These are phyloP conservation scores for Amblyteles armatorius DNA, from an alignment of 2,888 invertebrate species.

Conservation along the genomic window DNA sequence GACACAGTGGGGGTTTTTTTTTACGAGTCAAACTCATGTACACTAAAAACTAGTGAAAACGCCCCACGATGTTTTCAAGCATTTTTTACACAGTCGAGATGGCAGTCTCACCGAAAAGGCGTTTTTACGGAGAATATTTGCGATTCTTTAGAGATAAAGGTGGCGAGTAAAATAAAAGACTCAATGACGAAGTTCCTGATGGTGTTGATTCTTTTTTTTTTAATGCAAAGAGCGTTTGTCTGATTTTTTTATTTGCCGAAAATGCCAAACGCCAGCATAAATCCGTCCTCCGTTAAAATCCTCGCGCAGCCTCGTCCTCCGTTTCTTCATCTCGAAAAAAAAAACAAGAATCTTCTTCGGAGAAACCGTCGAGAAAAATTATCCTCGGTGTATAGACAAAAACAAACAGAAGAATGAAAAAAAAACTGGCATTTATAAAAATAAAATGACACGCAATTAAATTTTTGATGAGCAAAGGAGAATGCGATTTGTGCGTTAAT, in stretches of 20 bases:
- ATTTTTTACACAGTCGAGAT: conserved; percentile 40
- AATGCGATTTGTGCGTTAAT: conserved; percentile 10
- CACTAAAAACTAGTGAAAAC: background rate
- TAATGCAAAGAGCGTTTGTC: conserved; percentile 43
- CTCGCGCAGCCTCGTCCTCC: conserved; percentile 32
- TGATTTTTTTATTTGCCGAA: conserved; percentile 28
- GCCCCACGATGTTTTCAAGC: background rate
- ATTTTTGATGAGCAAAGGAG: background rate
- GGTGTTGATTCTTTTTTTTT: conserved; percentile 31
- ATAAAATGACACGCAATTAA: background rate
- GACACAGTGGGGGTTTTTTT: background rate
- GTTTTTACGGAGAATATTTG: background rate
- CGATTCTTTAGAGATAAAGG: background rate
- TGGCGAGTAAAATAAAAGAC: conserved; percentile 42
- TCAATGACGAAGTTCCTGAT: conserved; percentile 59
- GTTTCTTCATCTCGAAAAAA: conserved; percentile 16
- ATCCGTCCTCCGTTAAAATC: conserved; percentile 59
- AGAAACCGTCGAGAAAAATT: background rate
- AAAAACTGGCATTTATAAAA: conserved; percentile 5
- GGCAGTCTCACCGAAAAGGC: background rate
- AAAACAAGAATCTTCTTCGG: conserved; percentile 6
- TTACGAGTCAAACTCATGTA: background rate
- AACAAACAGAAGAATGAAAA: background rate
- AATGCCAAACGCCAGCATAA: conserved; percentile 36
- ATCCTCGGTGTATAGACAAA: background rate